Base-by-base conservation (phyloP, 2,888 invertebrate species). In the Drosophila neutralis region DNA sequence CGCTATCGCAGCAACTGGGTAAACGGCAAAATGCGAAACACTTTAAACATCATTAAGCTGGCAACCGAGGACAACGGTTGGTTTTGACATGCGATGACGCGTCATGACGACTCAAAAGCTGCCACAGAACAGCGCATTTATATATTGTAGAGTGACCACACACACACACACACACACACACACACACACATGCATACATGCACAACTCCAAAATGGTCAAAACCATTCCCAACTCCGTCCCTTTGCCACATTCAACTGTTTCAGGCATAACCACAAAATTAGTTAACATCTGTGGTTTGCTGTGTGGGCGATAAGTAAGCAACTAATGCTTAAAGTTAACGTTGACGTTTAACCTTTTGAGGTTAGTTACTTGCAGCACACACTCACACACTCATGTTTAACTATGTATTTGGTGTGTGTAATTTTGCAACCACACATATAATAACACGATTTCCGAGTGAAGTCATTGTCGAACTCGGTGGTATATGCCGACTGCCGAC, bases 181-280 rank as follows among this genome's bases (percentile, higher is more conserved):
- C 27, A 40, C 45, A 48, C 33, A 13, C 36, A 29, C 48, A 27
- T 31, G 11, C 66, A 57, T 21, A 27, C n/a, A 24, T 2, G 15
- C n/a, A 11, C 27, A 29, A 38, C 58, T 38, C 54, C 24, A 45
- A 11, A 29, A 38, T 27, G 70, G 64, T 40, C 42, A 38, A 58
- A 10, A 31, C 21, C 42, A 31, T 29, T 40, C 15, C 2, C 49
- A 49, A 29, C n/a, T 15, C 15, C 8, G 29, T 24, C 27, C 62
- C 42, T 48, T 48, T 64, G 45, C 56, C 51, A n/a, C 36, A 59
- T 29, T 38, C 76, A 88, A 88, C 87, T 73, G 84, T 81, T 88
- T 89, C 82, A 78, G 87, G 57, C 76, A 70, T 42, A 76, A 86
- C 87, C 87, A 64, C 87, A 90, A 86, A 90, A 88, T 87, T 87